Evolutionary conservation across 2,888 invertebrate species (phyloP), one percentile per base, ranked within the genome.

Genomic region (Aethes cnicana): DNA sequence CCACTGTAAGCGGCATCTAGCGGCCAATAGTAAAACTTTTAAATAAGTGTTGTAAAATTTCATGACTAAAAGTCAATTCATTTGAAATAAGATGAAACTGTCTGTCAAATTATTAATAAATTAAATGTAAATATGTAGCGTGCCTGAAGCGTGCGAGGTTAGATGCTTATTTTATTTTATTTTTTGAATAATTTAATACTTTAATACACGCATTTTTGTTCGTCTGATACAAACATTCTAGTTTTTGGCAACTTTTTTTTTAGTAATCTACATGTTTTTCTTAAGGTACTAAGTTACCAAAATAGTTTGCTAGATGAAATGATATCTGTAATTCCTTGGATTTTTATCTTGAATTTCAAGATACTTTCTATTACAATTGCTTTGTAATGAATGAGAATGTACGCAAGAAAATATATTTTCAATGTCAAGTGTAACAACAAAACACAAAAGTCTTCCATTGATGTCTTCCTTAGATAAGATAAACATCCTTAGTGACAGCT

Each of bases 31-130:
- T 11, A n/a, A 37, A 55, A 54, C 49, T 33, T 46, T 25, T 9
- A 30, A 21, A 18, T 36, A 28, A 26, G 32, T 36, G 37, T 28
- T 48, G 36, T 55, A 47, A 43, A 41, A n/a, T 20, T 23, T 48
- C 41, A 36, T 32, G 47, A 50, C 44, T 50, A 28, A 46, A 54
- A 43, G 43, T 48, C 36, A 41, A 44, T 47, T 42, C 28, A 41
- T 57, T 62, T 62, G 48, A 30, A 55, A 55, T 62, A 54, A 20
- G 56, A 57, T 59, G 56, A 71, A 75, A 81, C 83, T 81, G 71
- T 77, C 66, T 65, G 84, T 84, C 84, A 84, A 84, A 84, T 84
- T 84, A 83, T 72, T 62, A 66, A 68, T 68, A 61, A 61, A 68
- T 55, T 71, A 75, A 58, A 33, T 84, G 84, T 84, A 84, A 77